phyloP scores from a whole-genome alignment of 2,113 vertebrate species.

The Odontophorus gujanensis region DNA sequence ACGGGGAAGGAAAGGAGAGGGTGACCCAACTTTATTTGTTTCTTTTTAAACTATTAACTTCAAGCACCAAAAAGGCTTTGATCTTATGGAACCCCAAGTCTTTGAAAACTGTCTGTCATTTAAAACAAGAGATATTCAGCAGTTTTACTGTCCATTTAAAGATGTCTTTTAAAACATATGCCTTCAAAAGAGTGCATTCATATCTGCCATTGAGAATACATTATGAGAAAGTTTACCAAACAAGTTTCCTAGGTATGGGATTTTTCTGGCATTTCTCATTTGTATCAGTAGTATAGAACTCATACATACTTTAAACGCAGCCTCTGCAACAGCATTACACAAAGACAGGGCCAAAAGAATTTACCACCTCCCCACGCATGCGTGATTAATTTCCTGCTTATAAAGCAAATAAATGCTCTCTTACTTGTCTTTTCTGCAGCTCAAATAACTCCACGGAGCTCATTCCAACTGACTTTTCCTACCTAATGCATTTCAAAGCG shows the following conservation, averaged over 20 bases:
- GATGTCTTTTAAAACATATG: not conserved
- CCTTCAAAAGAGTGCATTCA: not conserved
- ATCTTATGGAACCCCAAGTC: not conserved
- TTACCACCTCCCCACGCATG: not conserved
- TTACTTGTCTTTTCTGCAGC: conserved; percentile 22
- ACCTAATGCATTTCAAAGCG: not conserved
- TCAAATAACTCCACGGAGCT: not conserved
- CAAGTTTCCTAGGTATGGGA: not conserved
- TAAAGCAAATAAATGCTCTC: conserved; percentile 24
- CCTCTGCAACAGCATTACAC: not conserved
- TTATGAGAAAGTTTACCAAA: not conserved
- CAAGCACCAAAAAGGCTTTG: not conserved
- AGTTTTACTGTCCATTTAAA: not conserved
- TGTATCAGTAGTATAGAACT: not conserved
- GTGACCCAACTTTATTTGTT: not conserved
- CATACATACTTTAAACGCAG: not conserved
- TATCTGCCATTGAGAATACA: not conserved
- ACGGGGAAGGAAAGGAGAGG: not conserved
- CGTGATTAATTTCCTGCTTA: conserved; percentile 14
- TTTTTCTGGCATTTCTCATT: not conserved
- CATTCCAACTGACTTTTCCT: not conserved
- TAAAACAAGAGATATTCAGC: not conserved
- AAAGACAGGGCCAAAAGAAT: not conserved
- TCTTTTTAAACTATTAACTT: not conserved
- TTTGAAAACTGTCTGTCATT: not conserved